Evolutionary conservation across 2,888 invertebrate species (phyloP), one percentile per base, ranked within the genome.

Genomic region (Neoascia interrupta): DNA sequence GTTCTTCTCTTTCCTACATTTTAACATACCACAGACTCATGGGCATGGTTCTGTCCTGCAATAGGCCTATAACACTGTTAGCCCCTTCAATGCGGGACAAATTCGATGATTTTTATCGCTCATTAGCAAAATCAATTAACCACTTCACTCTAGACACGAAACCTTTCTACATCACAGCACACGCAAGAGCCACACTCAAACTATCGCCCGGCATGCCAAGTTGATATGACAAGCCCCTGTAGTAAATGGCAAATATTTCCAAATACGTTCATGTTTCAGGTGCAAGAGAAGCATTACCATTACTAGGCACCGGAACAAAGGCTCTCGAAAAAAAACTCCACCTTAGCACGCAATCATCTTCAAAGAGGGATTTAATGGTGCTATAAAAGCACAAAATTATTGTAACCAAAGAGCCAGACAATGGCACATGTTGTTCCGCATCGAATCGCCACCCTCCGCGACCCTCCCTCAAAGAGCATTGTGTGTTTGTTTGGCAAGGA

Each of bases 321-420:
- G n/a, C n/a, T n/a, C n/a, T n/a, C n/a, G n/a, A n/a, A n/a, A n/a
- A n/a, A n/a, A 56, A 49, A 31, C n/a, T 21, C 26, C 41, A 10
- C 19, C 47, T 34, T 43, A 10, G 26, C 60, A 64, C 58, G 73
- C 73, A 74, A 66, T 60, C 60, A 47, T 60, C 47, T 45, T 41
- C 41, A 58, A 64, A 34, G 58, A 43, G 23, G 5, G 31, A 2
- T 21, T 28, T 28, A 56, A 63, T 39, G 54, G 72, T 47, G 28
- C 47, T 47, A 47, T 54, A 56, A 26, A 45, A 53, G 19, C 58
- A 36, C 73, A 19, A 47, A 18, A 56, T 56, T 49, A 72, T 23
- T 28, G 43, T 18, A 49, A 39, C 72, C 36, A 64, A 49, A 41
- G 16, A 72, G 41, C 49, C 26, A 58, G 45, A 53, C 51, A 45